These are phyloP conservation scores for Ibycter americanus DNA, from an alignment of 2,797 vertebrate genomes.

Conservation along the genomic window DNA sequence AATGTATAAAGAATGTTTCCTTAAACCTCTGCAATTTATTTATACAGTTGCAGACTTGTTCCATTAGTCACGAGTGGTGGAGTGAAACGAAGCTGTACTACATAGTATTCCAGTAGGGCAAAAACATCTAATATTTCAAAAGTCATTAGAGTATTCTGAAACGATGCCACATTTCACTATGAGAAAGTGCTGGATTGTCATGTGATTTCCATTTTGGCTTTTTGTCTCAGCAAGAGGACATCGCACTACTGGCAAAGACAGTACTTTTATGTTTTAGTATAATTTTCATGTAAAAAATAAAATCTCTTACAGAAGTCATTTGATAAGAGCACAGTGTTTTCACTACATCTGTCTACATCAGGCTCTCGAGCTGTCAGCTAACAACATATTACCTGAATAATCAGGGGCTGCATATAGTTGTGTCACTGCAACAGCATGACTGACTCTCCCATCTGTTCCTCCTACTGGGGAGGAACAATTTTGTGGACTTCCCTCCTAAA, in stretches of 20 bases:
- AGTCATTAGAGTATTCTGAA: neutral
- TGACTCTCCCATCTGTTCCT: neutral
- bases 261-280: neutral
- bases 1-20: neutral
- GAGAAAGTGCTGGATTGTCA: neutral
- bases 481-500: neutral
- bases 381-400: neutral
- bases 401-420: neutral
- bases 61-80: neutral
- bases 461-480: neutral
- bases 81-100: neutral
- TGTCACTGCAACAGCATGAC: neutral
- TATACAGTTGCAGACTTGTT: neutral
- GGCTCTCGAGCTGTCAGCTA: neutral
- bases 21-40: neutral
- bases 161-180: neutral
- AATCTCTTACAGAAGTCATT: neutral
- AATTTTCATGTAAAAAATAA: neutral
- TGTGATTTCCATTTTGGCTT: neutral
- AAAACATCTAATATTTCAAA: neutral
- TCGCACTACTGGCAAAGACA: neutral
- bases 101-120: neutral
- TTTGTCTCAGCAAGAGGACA: neutral
- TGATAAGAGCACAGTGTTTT: neutral
- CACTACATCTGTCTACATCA: neutral